A percentile compares a stretch with the other conserved stretches of the same genome.
These are phyloP conservation scores for Alaudala cheleensis DNA, from an alignment of 2,113 vertebrate genomes.

Conservation along the genomic window DNA sequence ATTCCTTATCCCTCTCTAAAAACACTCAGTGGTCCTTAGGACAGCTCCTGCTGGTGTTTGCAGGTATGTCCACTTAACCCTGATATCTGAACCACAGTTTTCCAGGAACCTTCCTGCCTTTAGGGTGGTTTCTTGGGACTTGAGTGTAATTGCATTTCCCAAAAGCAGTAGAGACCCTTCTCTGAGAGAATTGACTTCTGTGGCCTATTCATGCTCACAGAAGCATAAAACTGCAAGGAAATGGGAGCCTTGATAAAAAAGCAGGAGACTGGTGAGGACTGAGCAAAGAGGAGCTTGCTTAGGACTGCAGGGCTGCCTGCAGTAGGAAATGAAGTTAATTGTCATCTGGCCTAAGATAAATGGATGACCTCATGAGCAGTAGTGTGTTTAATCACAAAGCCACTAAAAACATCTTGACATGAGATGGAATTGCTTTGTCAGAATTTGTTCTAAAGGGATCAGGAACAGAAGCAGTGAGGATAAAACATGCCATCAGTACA, in stretches of 20 bases:
- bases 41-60: background rate
- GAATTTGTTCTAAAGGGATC: background rate
- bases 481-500: background rate
- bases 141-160: background rate
- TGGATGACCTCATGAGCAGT: background rate
- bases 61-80: background rate
- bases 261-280: background rate
- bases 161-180: background rate
- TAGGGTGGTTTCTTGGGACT: background rate
- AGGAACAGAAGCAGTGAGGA: background rate
- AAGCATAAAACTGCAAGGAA: background rate
- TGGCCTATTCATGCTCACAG: background rate
- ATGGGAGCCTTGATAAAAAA: background rate
- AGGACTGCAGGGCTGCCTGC: background rate
- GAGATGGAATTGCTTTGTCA: background rate
- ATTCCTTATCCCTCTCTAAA: background rate
- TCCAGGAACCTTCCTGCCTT: background rate
- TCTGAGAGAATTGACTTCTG: background rate
- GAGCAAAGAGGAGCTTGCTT: background rate
- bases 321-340: background rate
- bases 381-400: background rate
- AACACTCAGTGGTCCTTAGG: background rate
- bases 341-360: background rate
- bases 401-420: background rate
- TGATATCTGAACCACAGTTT: background rate